Evolutionary conservation across 2,888 invertebrate genomes (phyloP), one percentile per base, ranked within the genome.

Genomic region (Erebia epiphron): DNA sequence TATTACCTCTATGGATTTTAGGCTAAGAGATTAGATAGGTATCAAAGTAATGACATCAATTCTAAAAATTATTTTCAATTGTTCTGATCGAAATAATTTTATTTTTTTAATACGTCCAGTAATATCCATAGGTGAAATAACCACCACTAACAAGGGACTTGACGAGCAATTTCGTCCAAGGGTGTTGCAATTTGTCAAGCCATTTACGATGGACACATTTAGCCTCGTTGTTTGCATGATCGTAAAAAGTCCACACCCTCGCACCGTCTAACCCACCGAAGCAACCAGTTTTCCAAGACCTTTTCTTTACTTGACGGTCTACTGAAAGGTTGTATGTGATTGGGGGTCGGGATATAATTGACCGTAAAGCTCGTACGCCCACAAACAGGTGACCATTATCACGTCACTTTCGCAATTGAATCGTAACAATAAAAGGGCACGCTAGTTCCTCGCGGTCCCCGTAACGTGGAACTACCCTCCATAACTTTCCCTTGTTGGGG

Each of bases 161-260:
- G 86, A 87, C 85, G 84, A 80, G 82, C 85, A 83, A 86, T 88
- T 83, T 80, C 78, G 74, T 76, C 83, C 79, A 79, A 85, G 85
- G 87, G 86, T 87, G 84, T 85, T 83, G 85, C 89, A 88, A 91
- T 91, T 91, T 90, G 86, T 83, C 82, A 86, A 82, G 81, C 83
- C 89, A 89, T 89, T 92, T 88, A 84, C 82, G 78, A 81, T 80
- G 83, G 83, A 82, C 85, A 86, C 86, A 85, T 85, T 80, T 84
- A 85, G 86, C 84, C 82, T 83, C 73, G 90, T 90, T 78, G 92
- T 92, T 92, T 90, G 90, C 89, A 86, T 87, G 88, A 79, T 83
- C 85, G 84, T 91, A 90, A 89, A 90, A 79, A 82, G 79, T 84
- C 86, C 91, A 89, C 92, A 84, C 91, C 92, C 89, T 86, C 76